phyloP scores from a whole-genome alignment of 2,113 vertebrate species.

The Notothenia coriiceps region DNA sequence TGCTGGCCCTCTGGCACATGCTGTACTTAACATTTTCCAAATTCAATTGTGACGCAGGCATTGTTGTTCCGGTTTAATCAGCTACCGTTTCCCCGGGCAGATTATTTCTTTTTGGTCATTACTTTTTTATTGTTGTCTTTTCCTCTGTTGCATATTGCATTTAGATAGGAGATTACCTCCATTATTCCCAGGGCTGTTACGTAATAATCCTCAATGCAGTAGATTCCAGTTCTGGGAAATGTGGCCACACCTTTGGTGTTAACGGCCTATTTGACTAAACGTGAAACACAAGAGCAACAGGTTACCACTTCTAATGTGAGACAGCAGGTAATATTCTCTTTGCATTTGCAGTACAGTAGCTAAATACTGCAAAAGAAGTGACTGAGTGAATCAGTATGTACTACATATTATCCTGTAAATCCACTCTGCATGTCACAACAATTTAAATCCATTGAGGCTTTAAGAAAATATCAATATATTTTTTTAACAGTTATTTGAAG shows the following conservation, averaged over 20 bases:
- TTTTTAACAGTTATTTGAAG: neutral
- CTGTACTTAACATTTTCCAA: conserved; percentile 14
- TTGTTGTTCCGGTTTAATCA: neutral
- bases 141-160: neutral
- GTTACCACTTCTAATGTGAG: neutral
- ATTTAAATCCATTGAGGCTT: neutral
- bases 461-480: neutral
- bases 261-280: neutral
- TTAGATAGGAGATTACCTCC: neutral
- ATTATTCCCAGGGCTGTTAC: neutral
- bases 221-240: neutral
- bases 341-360: neutral
- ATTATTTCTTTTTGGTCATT: neutral
- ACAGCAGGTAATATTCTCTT: neutral
- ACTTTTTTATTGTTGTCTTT: neutral
- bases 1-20: neutral
- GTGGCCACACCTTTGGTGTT: neutral
- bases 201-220: neutral
- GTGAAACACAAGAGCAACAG: neutral
- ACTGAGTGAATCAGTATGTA: neutral
- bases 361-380: neutral
- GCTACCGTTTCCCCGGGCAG: neutral
- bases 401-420: neutral
- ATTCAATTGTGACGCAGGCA: conserved; percentile 10
- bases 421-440: neutral